A percentile compares a stretch with the other conserved stretches of the same genome.
Conservation (phyloP, 2,797 vertebrate species). For the Naso thynnoides region DNA sequence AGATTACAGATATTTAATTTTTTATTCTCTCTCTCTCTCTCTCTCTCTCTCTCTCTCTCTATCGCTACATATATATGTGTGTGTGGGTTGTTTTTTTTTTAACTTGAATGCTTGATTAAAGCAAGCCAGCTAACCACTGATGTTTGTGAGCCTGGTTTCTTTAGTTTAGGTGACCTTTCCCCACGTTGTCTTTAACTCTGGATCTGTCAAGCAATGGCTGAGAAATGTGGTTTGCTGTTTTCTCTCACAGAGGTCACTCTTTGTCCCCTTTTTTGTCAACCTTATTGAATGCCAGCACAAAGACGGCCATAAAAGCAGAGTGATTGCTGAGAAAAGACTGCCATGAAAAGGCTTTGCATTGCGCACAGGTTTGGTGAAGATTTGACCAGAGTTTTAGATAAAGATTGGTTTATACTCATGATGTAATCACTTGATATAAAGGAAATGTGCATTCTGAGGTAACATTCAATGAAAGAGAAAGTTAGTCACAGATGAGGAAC, state of each 20-base stretch:
- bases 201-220: conserved; percentile 30
- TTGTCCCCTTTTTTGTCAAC: conserved; percentile 58
- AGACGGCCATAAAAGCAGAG: conserved; percentile 60
- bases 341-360: conserved; percentile 48
- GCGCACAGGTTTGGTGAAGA: conserved; percentile 38
- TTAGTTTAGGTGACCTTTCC: conserved; percentile 39
- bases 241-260: conserved; percentile 54
- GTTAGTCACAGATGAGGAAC: conserved; percentile 13
- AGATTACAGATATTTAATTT: too few species aligned
- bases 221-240: conserved; percentile 45
- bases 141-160: background rate
- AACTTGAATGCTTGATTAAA: background rate
- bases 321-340: conserved; percentile 51
- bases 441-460: conserved; percentile 7
- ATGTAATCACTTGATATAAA: conserved; percentile 26
- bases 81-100: too few species aligned
- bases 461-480: background rate
- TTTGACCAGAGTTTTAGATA: conserved; percentile 38
- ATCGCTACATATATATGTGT: too few species aligned
- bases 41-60: too few species aligned
- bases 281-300: conserved; percentile 67
- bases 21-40: too few species aligned
- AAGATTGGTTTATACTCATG: conserved; percentile 40
- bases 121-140: background rate
- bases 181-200: conserved; percentile 39